A percentile compares a stretch with the other conserved stretches of the same genome.
Evolutionary conservation across 2,113 vertebrate species (phyloP).

Genomic region (Heterocephalus glaber): DNA sequence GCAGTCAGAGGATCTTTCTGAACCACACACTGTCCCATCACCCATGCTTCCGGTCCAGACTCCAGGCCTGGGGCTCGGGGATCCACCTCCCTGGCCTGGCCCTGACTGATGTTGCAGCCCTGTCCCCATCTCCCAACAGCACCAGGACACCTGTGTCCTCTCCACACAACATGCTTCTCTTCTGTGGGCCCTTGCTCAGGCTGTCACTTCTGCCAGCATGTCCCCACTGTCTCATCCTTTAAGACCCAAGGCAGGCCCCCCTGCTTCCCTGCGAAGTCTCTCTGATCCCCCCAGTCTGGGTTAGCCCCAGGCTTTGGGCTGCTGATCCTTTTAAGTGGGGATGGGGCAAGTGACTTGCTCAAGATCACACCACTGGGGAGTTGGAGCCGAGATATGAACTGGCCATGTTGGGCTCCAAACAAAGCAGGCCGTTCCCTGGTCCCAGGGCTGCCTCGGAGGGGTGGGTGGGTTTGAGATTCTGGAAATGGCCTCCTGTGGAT

Average conservation of each 20-base stretch:
- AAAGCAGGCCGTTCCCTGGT: neutral
- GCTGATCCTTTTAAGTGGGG: neutral
- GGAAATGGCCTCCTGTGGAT: neutral
- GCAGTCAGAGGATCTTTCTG: neutral
- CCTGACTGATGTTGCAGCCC: neutral
- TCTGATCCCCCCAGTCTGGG: neutral
- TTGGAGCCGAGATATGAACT: neutral
- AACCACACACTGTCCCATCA: neutral
- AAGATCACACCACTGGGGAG: neutral
- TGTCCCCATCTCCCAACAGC: neutral
- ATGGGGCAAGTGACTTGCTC: slow-evolving; percentile 16
- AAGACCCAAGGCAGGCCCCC: slow-evolving; percentile 22
- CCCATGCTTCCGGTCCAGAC: neutral
- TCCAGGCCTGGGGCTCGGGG: neutral
- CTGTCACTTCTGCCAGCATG: neutral
- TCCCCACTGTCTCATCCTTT: slow-evolving; percentile 6
- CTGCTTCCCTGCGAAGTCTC: neutral
- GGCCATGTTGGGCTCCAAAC: neutral
- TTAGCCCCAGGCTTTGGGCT: slow-evolving; percentile 9
- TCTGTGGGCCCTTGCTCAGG: neutral
- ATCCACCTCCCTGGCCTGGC: neutral
- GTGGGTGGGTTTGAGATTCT: neutral
- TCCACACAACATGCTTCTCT: neutral
- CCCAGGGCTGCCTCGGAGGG: neutral
- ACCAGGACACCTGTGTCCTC: accelerated